Percentiles rank a stretch among this genome's conserved stretches.
Evolutionary conservation across 2,113 vertebrate genomes (phyloP).

Genomic region (Chloropsis cyanopogon): DNA sequence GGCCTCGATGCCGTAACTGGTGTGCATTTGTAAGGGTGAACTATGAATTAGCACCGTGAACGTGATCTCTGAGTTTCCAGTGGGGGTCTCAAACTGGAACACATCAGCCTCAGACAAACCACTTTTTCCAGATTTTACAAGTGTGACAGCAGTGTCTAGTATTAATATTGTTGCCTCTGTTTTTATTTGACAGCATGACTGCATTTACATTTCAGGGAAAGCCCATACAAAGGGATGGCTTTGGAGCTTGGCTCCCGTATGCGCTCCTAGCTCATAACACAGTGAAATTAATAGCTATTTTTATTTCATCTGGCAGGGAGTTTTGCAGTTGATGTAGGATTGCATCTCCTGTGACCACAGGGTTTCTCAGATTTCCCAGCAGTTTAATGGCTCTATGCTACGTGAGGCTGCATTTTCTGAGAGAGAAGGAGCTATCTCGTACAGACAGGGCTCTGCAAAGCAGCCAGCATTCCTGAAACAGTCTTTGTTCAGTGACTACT

Average conservation of each 20-base stretch:
- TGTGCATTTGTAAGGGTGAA: not conserved
- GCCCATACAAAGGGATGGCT: not conserved
- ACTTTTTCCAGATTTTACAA: not conserved
- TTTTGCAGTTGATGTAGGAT: conserved; percentile 13
- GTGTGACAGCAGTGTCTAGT: not conserved
- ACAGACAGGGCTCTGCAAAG: not conserved
- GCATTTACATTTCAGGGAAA: not conserved
- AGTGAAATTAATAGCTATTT: conserved; percentile 40
- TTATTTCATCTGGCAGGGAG: conserved; percentile 50
- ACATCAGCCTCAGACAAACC: not conserved
- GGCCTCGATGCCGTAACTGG: not conserved
- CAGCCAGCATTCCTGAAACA: not conserved
- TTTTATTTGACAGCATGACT: conserved; percentile 29
- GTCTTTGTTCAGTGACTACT: not conserved
- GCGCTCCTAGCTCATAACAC: not conserved
- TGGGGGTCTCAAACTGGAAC: not conserved
- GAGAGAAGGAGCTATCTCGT: not conserved
- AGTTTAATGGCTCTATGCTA: not conserved
- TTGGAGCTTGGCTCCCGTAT: not conserved
- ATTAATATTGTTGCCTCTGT: not conserved
- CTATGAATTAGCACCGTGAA: not conserved
- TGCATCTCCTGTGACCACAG: conserved; percentile 28
- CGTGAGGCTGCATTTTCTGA: not conserved
- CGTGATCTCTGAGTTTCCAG: not conserved
- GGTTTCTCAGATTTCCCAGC: conserved; percentile 33